Evolutionary conservation across 2,113 vertebrate species (phyloP), one percentile per base, ranked within the genome.

Genomic region (Diphyllodes magnificus): DNA sequence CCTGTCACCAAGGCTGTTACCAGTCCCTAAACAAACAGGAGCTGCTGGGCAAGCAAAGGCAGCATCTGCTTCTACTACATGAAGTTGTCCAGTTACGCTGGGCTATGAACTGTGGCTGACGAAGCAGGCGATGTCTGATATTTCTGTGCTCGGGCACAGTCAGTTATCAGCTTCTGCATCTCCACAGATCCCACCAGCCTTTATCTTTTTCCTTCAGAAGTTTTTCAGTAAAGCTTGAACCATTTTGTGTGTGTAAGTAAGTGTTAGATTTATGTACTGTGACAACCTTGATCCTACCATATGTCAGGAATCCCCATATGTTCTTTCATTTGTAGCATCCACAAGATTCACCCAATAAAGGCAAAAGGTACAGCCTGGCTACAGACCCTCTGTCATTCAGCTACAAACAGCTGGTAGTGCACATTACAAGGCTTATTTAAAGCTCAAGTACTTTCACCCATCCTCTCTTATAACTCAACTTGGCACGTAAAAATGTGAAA

Each of bases 391-490:
- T 42, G 87, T 93, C 86, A 77, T 86, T 96, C 66, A 78, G 53
- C 80, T 61, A 72, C 53, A 60, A 90, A 92, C 97, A 96, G 93
- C 95, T 97, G 98, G 71, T 17, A 79, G 56, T 51, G 69, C 77
- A 92, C 39, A 87, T 92, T 81, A 31, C 64, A 80, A 51, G 54
- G 89, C 24, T 87, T 94, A 56, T 96, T 93, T 88, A 91, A 94
- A 96, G 95, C 94, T 95, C 75, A 77, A 95, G 81, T 33, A 85
- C 86, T 95, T 95, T 91, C 89, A 89, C 79, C 35, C 86, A 82
- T 79, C 64, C 81, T 59, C 64, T 79, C 92, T 31, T 71, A 75
- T 70, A 96, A 66, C 94, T 83, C 87, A 90, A 79, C 30, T 50
- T 90, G 87, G 95, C 91, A 94, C 0, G 12, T 93, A 95, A 95